These are phyloP conservation scores for Meteorus colon DNA, from an alignment of 2,888 invertebrate species.

Conservation along the genomic window DNA sequence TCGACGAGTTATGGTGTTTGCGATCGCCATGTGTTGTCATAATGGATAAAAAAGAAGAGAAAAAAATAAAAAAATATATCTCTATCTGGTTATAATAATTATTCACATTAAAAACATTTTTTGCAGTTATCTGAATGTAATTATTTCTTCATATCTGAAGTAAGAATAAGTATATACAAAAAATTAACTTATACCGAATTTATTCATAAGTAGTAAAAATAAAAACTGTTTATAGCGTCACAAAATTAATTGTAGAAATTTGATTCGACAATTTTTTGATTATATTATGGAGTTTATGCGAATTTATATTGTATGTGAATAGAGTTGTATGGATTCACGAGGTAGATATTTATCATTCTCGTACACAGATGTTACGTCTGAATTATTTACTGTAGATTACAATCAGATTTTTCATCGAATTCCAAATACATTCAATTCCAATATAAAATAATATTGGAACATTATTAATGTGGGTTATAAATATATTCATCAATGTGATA, in stretches of 20 bases:
- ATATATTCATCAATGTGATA: neutral
- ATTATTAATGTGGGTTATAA: neutral
- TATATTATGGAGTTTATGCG: neutral
- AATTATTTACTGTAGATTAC: neutral
- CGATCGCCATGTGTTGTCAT: neutral
- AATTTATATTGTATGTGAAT: neutral
- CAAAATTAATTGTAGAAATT: neutral
- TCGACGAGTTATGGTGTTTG: neutral
- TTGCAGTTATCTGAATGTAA: neutral
- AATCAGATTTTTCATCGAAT: neutral
- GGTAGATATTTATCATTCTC: neutral
- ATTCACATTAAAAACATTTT: neutral
- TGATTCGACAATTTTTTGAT: neutral
- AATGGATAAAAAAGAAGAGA: neutral
- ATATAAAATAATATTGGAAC: neutral
- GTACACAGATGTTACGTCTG: neutral
- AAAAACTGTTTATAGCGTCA: no score
- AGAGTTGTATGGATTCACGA: neutral
- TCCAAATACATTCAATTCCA: neutral
- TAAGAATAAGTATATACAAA: neutral
- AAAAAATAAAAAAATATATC: neutral
- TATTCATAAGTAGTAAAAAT: no score
- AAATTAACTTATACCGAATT: neutral
- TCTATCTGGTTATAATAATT: neutral
- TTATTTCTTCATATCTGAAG: neutral